Percentiles rank a stretch among this genome's conserved stretches.
These are phyloP conservation scores for Cylindroiulus punctatus DNA, from an alignment of 2,888 invertebrate genomes.

Conservation along the genomic window DNA sequence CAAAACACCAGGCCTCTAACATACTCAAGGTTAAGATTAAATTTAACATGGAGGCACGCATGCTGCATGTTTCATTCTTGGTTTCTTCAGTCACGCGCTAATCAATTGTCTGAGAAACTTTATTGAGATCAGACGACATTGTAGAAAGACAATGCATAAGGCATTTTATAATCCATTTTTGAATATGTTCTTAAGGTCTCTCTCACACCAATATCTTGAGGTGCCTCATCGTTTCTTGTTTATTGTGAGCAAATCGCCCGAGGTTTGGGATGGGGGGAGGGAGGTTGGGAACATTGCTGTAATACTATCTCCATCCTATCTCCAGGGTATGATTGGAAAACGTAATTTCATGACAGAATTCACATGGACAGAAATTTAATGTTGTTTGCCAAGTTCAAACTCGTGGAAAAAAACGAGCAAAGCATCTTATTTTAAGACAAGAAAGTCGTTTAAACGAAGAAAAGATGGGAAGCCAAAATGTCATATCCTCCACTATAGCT, in stretches of 20 bases:
- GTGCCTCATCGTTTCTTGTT: conserved; percentile 45
- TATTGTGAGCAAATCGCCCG: conserved; percentile 54
- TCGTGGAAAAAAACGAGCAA: conserved; percentile 41
- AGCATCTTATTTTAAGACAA: conserved; percentile 18
- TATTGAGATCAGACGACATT: too few relatives aligned
- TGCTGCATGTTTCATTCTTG: too few relatives aligned
- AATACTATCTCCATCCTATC: conserved; percentile 50
- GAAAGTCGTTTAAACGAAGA: neutral
- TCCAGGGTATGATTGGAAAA: conserved; percentile 55
- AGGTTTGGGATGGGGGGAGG: conserved; percentile 43
- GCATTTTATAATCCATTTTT: neutral
- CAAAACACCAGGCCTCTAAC: too few relatives aligned
- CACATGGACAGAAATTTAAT: conserved; percentile 55
- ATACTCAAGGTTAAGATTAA: too few relatives aligned
- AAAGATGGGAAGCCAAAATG: neutral
- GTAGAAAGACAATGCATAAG: too few relatives aligned
- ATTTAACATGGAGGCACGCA: too few relatives aligned
- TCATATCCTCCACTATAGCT: neutral
- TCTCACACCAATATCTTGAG: neutral
- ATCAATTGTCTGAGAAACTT: too few relatives aligned
- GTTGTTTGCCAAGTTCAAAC: conserved; percentile 54
- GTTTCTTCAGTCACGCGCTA: too few relatives aligned
- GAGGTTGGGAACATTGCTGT: conserved; percentile 21
- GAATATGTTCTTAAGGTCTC: neutral
- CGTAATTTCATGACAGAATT: conserved; percentile 56